phyloP scores from a whole-genome alignment of 2,888 invertebrate species.

The Lasioglossum leucozonium region DNA sequence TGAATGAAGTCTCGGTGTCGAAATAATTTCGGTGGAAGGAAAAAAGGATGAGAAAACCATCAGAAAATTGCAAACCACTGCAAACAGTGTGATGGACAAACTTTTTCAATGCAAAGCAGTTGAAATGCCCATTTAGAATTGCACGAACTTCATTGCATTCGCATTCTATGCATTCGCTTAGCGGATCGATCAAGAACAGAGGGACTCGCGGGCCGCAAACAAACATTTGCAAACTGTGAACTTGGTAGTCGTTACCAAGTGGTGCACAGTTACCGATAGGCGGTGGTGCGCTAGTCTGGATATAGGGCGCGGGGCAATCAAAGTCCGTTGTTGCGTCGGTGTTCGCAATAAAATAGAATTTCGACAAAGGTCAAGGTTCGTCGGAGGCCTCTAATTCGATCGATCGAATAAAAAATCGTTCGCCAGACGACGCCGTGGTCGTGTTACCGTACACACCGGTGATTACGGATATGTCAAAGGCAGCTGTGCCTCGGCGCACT shows the following conservation, averaged over 20 bases:
- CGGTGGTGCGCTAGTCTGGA: neutral
- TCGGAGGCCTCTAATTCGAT: slow-evolving; percentile 36
- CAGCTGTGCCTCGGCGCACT: slow-evolving; percentile 40
- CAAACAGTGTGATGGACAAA: neutral
- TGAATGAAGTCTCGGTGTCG: neutral
- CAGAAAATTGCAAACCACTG: neutral
- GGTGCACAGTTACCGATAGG: neutral
- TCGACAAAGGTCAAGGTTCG: slow-evolving; percentile 62
- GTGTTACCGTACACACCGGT: slow-evolving; percentile 37
- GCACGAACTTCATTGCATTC: neutral
- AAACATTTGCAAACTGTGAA: neutral
- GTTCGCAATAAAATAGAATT: slow-evolving; percentile 31
- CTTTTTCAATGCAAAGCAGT: neutral
- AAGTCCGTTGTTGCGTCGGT: neutral
- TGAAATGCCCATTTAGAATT: neutral
- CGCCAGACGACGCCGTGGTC: slow-evolving; percentile 15
- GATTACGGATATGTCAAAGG: slow-evolving; percentile 61
- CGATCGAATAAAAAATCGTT: slow-evolving; percentile 60
- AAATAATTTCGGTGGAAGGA: neutral
- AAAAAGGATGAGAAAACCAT: neutral
- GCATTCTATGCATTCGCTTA: neutral
- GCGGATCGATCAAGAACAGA: neutral
- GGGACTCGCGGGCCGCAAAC: neutral
- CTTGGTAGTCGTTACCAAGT: neutral
- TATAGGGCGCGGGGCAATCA: neutral